Base-by-base conservation (phyloP, 2,797 vertebrate genomes). In the Sebastolobus altivelis region DNA sequence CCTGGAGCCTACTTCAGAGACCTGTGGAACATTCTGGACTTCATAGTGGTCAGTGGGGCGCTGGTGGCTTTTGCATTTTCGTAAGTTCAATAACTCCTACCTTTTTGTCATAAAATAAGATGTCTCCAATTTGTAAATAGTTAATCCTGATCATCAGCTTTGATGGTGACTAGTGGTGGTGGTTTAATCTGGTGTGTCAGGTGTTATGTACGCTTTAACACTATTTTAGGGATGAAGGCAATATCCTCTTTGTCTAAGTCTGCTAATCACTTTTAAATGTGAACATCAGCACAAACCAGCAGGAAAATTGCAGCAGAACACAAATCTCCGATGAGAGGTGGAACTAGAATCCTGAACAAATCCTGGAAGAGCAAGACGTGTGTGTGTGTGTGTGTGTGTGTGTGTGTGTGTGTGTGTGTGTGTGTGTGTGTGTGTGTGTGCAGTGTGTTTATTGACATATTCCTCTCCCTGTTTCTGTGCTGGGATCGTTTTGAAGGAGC, bases 1-100 rank as follows among this genome's bases (percentile, higher is more conserved):
- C 97, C 97, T 8, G 98, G 98, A 69, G 94, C 98, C 12, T 99
- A 99, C 86, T 99, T 99, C 94, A 96, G 98, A 77, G 98, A 99
- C 87, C 96, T 99, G 80, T 99, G 98, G 98, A 99, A 99, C 86
- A 98, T 99, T 87, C 93, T 99, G 94, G 98, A 99, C 93, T 99
- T 99, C 95, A 98, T 99, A 89, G 98, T 99, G 93, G 98, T 99
- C 97, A 99, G 98, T 94, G 98, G 98, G 81, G 98, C 98, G 70
- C 94, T 99, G 94, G 98, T 99, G 95, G 98, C 98, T 1, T 99
- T 99, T 92, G 97, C 98, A 72, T 99, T 99, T 96, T 96, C 98
- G 98, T 99, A 97, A 99, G 98, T 98, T 75, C 33, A 31, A 90
- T 20, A 3, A 49, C 6, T 80, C 59, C n/a, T 56, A 2, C 8